These are phyloP conservation scores for Enhydra lutris DNA, from an alignment of 2,113 vertebrate genomes.

Conservation along the genomic window DNA sequence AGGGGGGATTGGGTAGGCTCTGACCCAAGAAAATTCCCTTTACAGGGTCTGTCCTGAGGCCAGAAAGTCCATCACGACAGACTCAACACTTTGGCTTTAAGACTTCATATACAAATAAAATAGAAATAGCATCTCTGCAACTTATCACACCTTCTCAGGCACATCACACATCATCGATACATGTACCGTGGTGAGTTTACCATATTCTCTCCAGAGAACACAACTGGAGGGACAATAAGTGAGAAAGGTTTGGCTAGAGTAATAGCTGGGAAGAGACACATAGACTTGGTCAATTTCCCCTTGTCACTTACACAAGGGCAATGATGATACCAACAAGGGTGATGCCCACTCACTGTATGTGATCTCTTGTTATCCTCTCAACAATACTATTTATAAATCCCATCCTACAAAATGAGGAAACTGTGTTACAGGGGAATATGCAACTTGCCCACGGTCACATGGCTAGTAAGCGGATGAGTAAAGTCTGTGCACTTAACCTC, in stretches of 20 bases:
- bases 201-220: slow-evolving; percentile 9
- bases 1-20: not conserved
- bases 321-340: not conserved
- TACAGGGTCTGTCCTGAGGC: not conserved
- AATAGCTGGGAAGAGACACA: not conserved
- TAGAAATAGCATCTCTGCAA: not conserved
- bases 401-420: slow-evolving; percentile 21
- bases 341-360: slow-evolving; percentile 5
- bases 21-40: slow-evolving; percentile 10
- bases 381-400: not conserved
- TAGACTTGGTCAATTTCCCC: not conserved
- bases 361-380: not conserved
- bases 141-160: not conserved
- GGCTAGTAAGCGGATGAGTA: not conserved
- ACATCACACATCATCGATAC: not conserved
- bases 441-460: not conserved
- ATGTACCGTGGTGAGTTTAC: not conserved
- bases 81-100: slow-evolving; percentile 9
- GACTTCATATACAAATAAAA: not conserved
- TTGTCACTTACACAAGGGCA: not conserved
- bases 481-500: not conserved
- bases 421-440: not conserved
- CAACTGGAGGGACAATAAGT: not conserved
- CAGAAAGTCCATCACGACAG: not conserved
- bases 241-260: not conserved